These are phyloP conservation scores for Mergus octosetaceus DNA, from an alignment of 2,797 vertebrate genomes.

Conservation along the genomic window DNA sequence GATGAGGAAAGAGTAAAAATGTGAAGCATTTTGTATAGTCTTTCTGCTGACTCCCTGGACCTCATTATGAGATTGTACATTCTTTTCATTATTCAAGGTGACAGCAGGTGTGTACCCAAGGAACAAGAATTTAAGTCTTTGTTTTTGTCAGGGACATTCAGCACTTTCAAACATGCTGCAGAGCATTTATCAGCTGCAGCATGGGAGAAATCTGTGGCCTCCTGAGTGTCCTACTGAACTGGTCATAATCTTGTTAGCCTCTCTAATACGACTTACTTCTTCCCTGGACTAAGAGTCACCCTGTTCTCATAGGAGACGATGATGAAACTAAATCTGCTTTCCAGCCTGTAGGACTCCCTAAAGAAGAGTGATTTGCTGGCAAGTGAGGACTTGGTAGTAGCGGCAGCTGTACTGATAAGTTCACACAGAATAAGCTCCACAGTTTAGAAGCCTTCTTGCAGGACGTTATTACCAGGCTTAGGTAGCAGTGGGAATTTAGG, in stretches of 20 bases:
- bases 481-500: not conserved
- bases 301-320: not conserved
- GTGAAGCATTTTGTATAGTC: not conserved
- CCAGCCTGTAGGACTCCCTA: not conserved
- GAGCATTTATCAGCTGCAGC: not conserved
- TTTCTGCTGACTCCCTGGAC: not conserved
- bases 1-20: not conserved
- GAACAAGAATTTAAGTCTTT: not conserved
- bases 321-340: constrained; percentile 16
- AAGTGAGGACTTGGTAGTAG: not conserved
- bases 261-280: constrained; percentile 51
- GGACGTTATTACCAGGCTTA: not conserved
- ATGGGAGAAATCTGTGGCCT: constrained; percentile 1
- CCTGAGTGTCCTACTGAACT: constrained; percentile 39
- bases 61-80: accelerated
- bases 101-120: not conserved
- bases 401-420: not conserved
- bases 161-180: not conserved
- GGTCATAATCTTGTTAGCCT: constrained; percentile 35
- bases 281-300: constrained; percentile 8
- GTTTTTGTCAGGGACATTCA: not conserved
- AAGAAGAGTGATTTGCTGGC: not conserved
- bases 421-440: not conserved
- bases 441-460: not conserved
- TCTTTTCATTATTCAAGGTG: not conserved